Percentiles rank a stretch among this genome's conserved stretches.
Evolutionary conservation across 2,113 vertebrate genomes (phyloP).

Genomic region (Rissa tridactyla): DNA sequence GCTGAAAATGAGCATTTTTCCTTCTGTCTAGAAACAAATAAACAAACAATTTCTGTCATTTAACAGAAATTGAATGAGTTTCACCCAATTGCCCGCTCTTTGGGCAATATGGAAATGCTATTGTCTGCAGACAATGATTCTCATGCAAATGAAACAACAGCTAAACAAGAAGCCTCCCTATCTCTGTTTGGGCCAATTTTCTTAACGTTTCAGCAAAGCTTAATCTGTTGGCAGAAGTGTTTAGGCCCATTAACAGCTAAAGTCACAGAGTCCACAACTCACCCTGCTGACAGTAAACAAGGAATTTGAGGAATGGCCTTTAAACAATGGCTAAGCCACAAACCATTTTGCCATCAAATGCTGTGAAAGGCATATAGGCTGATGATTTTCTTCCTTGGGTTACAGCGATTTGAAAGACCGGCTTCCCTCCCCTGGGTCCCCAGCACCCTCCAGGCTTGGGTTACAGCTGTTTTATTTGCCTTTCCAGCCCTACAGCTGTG

Average conservation of each 20-base stretch:
- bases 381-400: conserved; percentile 62
- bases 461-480: conserved; percentile 60
- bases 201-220: conserved; percentile 75
- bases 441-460: conserved; percentile 31
- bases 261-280: conserved; percentile 80
- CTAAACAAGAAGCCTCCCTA: conserved; percentile 67
- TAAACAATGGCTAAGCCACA: conserved; percentile 75
- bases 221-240: conserved; percentile 85
- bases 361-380: conserved; percentile 56
- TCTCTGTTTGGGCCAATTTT: conserved; percentile 82
- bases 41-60: conserved; percentile 7
- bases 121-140: conserved; percentile 68
- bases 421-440: background rate
- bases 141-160: conserved; percentile 68
- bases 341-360: conserved; percentile 73
- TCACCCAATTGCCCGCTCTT: conserved; percentile 46
- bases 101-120: conserved; percentile 55
- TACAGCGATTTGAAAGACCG: conserved; percentile 27
- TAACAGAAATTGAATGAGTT: conserved; percentile 48
- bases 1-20: conserved; percentile 52
- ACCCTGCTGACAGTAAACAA: conserved; percentile 78
- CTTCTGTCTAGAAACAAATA: conserved; percentile 37
- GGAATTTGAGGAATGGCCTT: conserved; percentile 78
- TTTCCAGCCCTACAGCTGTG: conserved; percentile 43
- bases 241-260: conserved; percentile 86